Evolutionary conservation across 30 jellyfish, hydroid and myxozoan genomes (phyloP).

Genomic region (Hydractinia symbiolongicarpus): DNA sequence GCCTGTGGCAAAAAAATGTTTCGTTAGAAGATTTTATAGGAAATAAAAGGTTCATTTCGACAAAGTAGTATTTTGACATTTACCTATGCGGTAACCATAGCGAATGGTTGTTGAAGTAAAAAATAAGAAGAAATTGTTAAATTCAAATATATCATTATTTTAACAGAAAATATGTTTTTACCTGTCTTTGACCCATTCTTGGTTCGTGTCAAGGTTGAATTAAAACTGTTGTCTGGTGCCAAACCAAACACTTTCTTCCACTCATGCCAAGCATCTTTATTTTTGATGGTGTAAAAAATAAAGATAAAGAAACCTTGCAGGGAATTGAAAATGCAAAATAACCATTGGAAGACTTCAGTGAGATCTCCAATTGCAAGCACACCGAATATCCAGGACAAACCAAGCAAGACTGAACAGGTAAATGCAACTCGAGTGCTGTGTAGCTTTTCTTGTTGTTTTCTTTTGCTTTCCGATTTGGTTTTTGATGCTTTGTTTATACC

Average conservation of each 20-base stretch:
- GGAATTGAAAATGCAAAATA: slow-evolving; percentile 31
- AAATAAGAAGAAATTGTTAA: too few species aligned
- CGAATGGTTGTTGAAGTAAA: too few species aligned
- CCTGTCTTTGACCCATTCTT: slow-evolving; percentile 8
- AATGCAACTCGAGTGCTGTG: slow-evolving; percentile 24
- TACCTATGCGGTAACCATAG: too few species aligned
- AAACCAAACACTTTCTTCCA: slow-evolving; percentile 26
- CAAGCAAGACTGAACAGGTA: slow-evolving; percentile 33
- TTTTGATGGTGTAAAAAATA: slow-evolving; percentile 21
- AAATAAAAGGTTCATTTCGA: too few species aligned
- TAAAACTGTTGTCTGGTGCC: neutral
- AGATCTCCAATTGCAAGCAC: slow-evolving; percentile 31
- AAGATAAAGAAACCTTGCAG: slow-evolving; percentile 42
- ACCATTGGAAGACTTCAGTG: slow-evolving; percentile 28
- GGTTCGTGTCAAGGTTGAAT: slow-evolving; percentile 4
- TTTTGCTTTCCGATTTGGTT: slow-evolving; percentile 4
- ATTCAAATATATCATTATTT: too few species aligned
- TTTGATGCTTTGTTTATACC: slow-evolving; percentile 17
- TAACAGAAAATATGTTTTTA: neutral
- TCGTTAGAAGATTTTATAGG: too few species aligned
- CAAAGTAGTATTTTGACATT: too few species aligned
- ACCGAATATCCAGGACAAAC: slow-evolving; percentile 33
- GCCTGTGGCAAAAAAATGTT: too few species aligned
- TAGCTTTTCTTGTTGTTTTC: neutral
- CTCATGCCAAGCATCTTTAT: slow-evolving; percentile 28